Evolutionary conservation across 2,797 vertebrate species (phyloP), one percentile per base, ranked within the genome.

Genomic region (Malacoctenus gilli): DNA sequence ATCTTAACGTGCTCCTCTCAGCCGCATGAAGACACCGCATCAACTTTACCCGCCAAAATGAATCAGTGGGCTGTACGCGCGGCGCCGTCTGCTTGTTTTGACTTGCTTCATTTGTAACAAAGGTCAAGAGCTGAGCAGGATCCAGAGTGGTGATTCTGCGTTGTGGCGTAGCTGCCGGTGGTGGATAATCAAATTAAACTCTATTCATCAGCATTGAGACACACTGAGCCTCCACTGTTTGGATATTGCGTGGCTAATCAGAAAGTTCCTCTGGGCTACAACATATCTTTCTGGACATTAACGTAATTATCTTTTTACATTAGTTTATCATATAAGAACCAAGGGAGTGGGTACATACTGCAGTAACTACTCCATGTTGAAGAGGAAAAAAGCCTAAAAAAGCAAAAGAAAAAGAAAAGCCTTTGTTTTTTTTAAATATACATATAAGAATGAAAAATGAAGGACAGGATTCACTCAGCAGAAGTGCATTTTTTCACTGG

Each of bases 401-500:
- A 8, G 13, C 31, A 30, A 13, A 1, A 30, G 9, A 28, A 34
- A 30, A 13, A 1, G 23, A 28, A 28, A 34, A 44, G 16, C 19
- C 49, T 71, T 43, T 31, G 60, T 20, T 15, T 52, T 32, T 25
- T 59, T 38, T n/a, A n/a, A n/a, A 9, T 28, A 5, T 28, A 28
- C 25, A 28, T 28, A 28, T 28, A 28, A 68, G 38, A 38, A 11
- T 13, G 42, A 54, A 58, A 50, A 77, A 30, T 12, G 12, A 59
- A 46, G 43, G 51, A 79, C 60, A 67, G 42, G 67, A 70, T 72
- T 83, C 50, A 65, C 40, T 72, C 62, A 47, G 12, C 49, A 32
- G 50, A 48, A 88, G 86, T 4, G 25, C 9, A 58, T 89, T 83
- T 83, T 89, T 89, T 86, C 89, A 89, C 81, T 85, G 91, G 91